Conservation (phyloP, 2,888 invertebrate genomes). For the Portevinia maculata region DNA sequence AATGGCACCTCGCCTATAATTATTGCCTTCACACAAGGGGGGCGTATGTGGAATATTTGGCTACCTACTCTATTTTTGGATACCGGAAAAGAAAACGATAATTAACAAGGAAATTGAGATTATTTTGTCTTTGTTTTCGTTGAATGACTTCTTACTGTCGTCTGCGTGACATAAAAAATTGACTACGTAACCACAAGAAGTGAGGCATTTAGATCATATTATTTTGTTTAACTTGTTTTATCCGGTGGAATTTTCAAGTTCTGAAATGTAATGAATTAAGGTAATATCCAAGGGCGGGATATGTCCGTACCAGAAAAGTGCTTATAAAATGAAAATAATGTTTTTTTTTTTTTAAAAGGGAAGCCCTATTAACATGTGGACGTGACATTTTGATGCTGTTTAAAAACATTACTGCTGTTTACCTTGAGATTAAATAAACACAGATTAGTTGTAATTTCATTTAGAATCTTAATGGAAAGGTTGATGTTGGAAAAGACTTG, state of each 20-base stretch:
- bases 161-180: conserved; percentile 6
- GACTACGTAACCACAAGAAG: conserved; percentile 35
- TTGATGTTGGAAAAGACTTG: too few species aligned
- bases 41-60: conserved; percentile 26
- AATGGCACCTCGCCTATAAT: background rate
- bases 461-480: too few species aligned
- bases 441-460: too few species aligned
- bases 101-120: background rate
- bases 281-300: conserved; percentile 22
- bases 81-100: conserved; percentile 25
- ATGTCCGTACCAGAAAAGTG: background rate
- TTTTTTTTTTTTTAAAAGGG: too few species aligned
- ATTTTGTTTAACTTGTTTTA: background rate
- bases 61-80: conserved; percentile 5
- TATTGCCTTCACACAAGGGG: background rate
- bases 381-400: too few species aligned
- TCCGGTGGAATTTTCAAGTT: conserved; percentile 17
- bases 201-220: conserved; percentile 8
- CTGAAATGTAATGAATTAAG: conserved; percentile 5
- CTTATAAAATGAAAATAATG: too few species aligned
- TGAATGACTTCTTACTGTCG: conserved; percentile 5
- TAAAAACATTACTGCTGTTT: too few species aligned
- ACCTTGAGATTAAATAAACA: too few species aligned
- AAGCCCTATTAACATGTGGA: too few species aligned
- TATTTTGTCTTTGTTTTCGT: background rate